These are phyloP conservation scores for Catonia carolina DNA, from an alignment of 2,888 invertebrate genomes.

Conservation along the genomic window DNA sequence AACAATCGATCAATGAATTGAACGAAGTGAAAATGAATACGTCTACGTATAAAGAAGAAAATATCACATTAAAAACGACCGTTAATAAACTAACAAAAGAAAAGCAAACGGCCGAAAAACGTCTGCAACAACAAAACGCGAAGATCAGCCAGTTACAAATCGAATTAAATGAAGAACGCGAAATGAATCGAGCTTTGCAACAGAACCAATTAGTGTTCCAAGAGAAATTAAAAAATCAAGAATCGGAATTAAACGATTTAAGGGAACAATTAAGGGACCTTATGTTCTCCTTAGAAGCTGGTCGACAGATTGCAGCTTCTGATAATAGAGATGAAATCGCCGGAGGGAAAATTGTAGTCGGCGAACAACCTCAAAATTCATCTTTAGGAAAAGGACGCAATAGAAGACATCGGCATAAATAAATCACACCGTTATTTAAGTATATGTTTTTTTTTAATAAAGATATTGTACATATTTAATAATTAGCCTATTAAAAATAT, in stretches of 20 bases:
- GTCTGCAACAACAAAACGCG: constrained; percentile 51
- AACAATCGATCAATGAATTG: constrained; percentile 35
- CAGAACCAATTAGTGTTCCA: constrained; percentile 71
- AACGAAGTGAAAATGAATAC: constrained; percentile 48
- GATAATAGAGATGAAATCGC: constrained; percentile 52
- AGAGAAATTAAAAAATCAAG: constrained; percentile 42
- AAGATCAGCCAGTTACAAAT: constrained; percentile 59
- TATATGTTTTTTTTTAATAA: too few relatives aligned
- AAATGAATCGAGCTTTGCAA: constrained; percentile 69
- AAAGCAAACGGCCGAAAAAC: constrained; percentile 63
- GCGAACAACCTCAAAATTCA: constrained; percentile 29
- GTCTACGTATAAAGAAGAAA: constrained; percentile 47
- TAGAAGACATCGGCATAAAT: neutral
- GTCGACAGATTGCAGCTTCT: constrained; percentile 54
- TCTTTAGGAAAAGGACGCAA: constrained; percentile 9
- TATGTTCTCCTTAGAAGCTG: constrained; percentile 94
- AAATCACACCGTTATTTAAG: too few relatives aligned
- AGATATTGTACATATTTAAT: too few relatives aligned
- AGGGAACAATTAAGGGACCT: constrained; percentile 92
- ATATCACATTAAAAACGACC: constrained; percentile 41
- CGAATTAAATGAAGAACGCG: constrained; percentile 76
- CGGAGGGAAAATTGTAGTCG: constrained; percentile 55
- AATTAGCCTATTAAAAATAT: too few relatives aligned
- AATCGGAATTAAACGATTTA: constrained; percentile 54
- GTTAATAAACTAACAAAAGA: constrained; percentile 50